phyloP scores from a whole-genome alignment of 2,888 invertebrate genomes.

The Sphecodes monilicornis region DNA sequence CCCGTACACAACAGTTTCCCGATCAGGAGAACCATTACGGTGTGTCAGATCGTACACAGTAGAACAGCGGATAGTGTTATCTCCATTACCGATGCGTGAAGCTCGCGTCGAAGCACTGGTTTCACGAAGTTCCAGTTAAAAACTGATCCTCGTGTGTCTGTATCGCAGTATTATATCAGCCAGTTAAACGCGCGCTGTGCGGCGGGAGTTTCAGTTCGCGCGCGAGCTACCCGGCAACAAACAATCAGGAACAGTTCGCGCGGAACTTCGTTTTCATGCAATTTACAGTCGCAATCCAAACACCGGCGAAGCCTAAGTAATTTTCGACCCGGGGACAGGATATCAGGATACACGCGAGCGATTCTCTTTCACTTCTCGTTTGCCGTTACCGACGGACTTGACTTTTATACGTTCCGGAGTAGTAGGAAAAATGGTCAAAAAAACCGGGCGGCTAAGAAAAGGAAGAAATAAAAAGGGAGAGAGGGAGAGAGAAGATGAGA shows the following conservation, averaged over 20 bases:
- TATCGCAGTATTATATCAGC: slow-evolving; percentile 12
- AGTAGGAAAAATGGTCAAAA: slow-evolving; percentile 39
- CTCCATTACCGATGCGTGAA: slow-evolving; percentile 3
- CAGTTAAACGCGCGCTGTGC: slow-evolving; percentile 15
- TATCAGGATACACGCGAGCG: slow-evolving; percentile 70
- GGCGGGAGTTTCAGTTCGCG: slow-evolving; percentile 26
- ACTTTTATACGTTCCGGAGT: slow-evolving; percentile 54
- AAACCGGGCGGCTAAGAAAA: slow-evolving; percentile 6
- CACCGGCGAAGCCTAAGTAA: slow-evolving; percentile 50
- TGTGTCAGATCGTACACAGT: neutral
- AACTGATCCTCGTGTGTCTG: slow-evolving; percentile 3
- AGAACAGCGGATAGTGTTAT: neutral
- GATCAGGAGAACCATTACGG: neutral
- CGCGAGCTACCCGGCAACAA: slow-evolving; percentile 59
- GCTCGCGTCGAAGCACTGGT: neutral
- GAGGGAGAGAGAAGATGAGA: neutral
- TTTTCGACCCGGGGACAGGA: slow-evolving; percentile 57
- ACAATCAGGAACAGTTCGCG: slow-evolving; percentile 50
- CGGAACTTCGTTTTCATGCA: slow-evolving; percentile 62
- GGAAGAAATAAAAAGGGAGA: neutral
- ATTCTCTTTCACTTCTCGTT: slow-evolving; percentile 50
- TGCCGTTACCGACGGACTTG: slow-evolving; percentile 30
- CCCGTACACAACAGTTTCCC: neutral
- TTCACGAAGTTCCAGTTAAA: slow-evolving; percentile 17
- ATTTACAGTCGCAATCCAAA: slow-evolving; percentile 57